Percentiles rank a stretch among this genome's conserved stretches.
Conservation (phyloP, 1,140 invertebrate genomes). For the Stenopsyche tienmushanensis region DNA sequence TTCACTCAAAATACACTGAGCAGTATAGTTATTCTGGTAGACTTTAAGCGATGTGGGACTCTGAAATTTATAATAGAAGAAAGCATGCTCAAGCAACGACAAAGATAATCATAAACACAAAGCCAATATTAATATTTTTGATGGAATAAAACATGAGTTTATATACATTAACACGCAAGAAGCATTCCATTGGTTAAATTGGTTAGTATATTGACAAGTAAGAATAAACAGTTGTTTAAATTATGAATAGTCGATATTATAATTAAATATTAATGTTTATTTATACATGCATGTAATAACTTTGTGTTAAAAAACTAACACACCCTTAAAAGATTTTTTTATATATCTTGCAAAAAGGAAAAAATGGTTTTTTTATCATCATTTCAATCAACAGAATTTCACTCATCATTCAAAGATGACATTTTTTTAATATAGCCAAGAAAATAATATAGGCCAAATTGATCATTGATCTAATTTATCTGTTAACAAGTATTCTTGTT, state of each 20-base stretch:
- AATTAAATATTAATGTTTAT: no score
- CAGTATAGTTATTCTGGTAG: not conserved
- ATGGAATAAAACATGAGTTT: not conserved
- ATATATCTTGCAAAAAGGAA: no score
- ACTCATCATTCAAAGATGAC: no score
- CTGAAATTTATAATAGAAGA: conserved; percentile 32
- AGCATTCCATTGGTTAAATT: not conserved
- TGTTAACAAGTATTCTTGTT: no score
- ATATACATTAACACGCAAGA: not conserved
- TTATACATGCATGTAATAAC: no score
- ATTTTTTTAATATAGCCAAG: no score
- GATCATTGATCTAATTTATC: no score
- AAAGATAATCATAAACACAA: conserved; percentile 24
- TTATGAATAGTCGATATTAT: not conserved
- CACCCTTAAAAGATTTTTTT: no score
- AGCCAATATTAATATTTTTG: not conserved
- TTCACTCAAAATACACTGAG: not conserved
- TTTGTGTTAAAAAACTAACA: no score
- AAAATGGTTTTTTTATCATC: no score
- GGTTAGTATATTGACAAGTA: not conserved
- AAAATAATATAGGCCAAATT: no score
- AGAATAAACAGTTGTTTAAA: not conserved
- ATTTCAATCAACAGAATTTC: no score
- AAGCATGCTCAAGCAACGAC: conserved; percentile 40
- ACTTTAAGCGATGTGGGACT: conserved; percentile 29